Conservation (phyloP, 1,140 invertebrate species). For the Brachionus manjavacas region DNA sequence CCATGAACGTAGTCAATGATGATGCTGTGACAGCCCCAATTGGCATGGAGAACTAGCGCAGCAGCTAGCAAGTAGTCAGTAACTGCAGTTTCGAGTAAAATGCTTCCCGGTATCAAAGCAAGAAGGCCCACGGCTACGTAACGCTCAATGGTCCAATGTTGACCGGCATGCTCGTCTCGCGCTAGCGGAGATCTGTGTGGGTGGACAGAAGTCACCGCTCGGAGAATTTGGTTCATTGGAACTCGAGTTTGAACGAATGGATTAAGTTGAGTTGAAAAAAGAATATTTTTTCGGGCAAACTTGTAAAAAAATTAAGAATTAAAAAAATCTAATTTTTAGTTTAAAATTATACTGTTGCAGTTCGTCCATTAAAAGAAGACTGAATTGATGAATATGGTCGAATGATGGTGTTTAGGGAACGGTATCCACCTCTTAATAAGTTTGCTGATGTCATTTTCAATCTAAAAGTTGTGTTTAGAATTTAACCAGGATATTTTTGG, state of each 20-base stretch:
- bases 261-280: background rate
- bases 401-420: background rate
- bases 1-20: slow-evolving; percentile 39
- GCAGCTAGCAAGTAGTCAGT: slow-evolving; percentile 14
- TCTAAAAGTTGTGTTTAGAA: background rate
- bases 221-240: background rate
- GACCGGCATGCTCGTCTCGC: background rate
- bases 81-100: background rate
- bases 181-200: background rate
- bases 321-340: background rate
- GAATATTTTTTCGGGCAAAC: background rate
- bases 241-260: background rate
- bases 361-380: background rate
- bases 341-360: background rate
- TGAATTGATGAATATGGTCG: background rate
- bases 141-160: slow-evolving; percentile 39
- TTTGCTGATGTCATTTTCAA: background rate
- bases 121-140: background rate
- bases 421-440: slow-evolving; percentile 15
- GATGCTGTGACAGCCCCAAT: slow-evolving; percentile 32
- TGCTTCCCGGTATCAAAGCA: slow-evolving; percentile 9
- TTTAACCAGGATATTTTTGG: background rate
- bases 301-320: background rate
- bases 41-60: slow-evolving; percentile 21
- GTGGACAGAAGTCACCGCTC: background rate